These are phyloP conservation scores for Chlorodrepanis virens DNA, from an alignment of 2,113 vertebrate genomes.

Conservation along the genomic window DNA sequence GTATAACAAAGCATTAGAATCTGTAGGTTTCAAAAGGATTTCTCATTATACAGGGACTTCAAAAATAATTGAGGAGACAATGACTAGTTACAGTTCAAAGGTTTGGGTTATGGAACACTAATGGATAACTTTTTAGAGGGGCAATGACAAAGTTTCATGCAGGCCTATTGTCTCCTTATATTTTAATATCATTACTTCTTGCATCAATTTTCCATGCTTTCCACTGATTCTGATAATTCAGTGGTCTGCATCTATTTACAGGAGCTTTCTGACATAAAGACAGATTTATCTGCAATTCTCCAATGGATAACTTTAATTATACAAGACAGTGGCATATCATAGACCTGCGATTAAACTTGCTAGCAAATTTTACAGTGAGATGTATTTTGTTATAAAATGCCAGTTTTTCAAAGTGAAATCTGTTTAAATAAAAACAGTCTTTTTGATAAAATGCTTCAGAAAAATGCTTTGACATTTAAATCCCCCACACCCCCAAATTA, in stretches of 20 bases:
- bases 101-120: background rate
- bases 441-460: background rate
- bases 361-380: background rate
- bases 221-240: background rate
- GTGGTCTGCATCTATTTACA: background rate
- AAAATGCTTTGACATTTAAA: background rate
- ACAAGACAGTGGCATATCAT: background rate
- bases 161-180: background rate
- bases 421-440: background rate
- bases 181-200: background rate
- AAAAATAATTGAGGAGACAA: background rate
- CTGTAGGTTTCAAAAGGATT: background rate
- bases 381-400: background rate
- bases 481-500: rapidly evolving
- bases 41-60: background rate
- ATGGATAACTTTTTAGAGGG: background rate
- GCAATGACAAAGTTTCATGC: background rate
- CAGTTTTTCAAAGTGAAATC: background rate
- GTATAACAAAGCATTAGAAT: background rate
- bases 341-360: background rate
- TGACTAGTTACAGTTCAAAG: background rate
- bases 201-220: background rate
- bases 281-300: background rate
- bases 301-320: background rate
- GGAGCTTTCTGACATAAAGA: background rate